These are phyloP conservation scores for Palythoa grandiflora DNA, from an alignment of 92 coral and sea anemone species.

Conservation along the genomic window DNA sequence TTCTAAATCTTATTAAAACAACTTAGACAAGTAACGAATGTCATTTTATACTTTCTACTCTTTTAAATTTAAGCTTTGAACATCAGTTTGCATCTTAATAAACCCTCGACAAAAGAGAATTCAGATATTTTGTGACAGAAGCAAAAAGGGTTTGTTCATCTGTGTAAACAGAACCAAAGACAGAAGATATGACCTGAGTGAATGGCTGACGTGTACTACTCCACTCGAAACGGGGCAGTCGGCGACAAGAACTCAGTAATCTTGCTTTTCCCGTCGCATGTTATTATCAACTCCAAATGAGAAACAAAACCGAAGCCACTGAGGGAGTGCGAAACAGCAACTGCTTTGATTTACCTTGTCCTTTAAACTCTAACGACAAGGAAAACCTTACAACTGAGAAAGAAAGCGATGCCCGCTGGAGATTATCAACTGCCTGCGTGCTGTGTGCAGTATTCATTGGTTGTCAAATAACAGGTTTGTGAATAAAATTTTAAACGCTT, in stretches of 20 bases:
- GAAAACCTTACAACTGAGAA: slow-evolving; percentile 50
- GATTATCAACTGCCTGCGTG: slow-evolving; percentile 67
- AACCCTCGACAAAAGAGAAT: slow-evolving; percentile 8
- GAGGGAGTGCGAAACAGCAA: neutral
- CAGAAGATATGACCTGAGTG: slow-evolving; percentile 19
- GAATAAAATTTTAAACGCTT: neutral
- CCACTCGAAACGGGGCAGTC: slow-evolving; percentile 3
- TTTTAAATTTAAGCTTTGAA: slow-evolving; percentile 4
- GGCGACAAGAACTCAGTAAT: neutral
- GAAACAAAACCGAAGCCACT: neutral
- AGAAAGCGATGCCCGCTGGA: slow-evolving; percentile 56
- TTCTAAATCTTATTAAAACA: neutral
- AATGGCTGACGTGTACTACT: slow-evolving; percentile 35
- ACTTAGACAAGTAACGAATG: neutral
- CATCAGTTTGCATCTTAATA: neutral
- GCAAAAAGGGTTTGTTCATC: slow-evolving; percentile 54
- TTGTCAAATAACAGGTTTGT: slow-evolving; percentile 77
- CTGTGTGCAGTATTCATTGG: slow-evolving; percentile 77
- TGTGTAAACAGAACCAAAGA: slow-evolving; percentile 50
- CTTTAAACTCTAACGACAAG: slow-evolving; percentile 2
- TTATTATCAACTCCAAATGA: neutral
- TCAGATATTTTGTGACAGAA: slow-evolving; percentile 12
- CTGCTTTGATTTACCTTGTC: slow-evolving; percentile 32
- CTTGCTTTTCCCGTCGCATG: neutral
- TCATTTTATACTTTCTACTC: neutral